Percentiles rank a stretch among this genome's conserved stretches.
Conservation (phyloP, 2,113 vertebrate genomes). For the Cyanoramphus novaezelandiae region DNA sequence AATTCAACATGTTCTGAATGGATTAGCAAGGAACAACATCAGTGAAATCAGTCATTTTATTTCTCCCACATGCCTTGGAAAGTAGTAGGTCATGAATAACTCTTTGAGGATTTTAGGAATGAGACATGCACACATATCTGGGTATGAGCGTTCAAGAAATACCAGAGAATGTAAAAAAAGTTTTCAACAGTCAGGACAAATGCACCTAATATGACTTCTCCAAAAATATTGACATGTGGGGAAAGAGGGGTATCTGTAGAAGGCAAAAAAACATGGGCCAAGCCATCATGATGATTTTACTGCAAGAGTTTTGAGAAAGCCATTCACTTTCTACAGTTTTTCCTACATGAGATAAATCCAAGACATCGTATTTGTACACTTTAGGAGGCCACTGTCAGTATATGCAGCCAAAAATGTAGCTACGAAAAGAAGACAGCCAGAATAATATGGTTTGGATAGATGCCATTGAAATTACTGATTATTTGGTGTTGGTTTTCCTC, state of each 20-base stretch:
- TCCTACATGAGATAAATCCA: neutral
- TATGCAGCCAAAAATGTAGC: neutral
- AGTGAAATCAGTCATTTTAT: slow-evolving; percentile 21
- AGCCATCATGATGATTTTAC: neutral
- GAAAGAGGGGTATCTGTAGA: neutral
- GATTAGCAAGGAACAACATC: slow-evolving; percentile 33
- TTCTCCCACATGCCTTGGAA: slow-evolving; percentile 40
- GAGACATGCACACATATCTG: fast-evolving
- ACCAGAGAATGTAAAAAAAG: neutral
- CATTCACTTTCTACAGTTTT: neutral
- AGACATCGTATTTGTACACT: neutral
- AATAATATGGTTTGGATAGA: neutral
- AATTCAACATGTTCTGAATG: slow-evolving; percentile 50
- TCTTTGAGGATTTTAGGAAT: neutral
- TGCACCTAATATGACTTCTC: neutral
- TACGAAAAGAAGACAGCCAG: neutral
- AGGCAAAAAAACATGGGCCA: neutral
- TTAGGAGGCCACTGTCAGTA: neutral
- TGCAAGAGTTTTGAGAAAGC: neutral
- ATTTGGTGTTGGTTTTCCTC: neutral
- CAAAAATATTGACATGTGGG: neutral
- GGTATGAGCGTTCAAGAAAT: neutral
- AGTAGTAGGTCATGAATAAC: slow-evolving; percentile 14
- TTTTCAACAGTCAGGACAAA: neutral
- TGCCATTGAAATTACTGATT: neutral